Conservation (phyloP, 2,797 vertebrate species). For the Sebastes umbrosus region DNA sequence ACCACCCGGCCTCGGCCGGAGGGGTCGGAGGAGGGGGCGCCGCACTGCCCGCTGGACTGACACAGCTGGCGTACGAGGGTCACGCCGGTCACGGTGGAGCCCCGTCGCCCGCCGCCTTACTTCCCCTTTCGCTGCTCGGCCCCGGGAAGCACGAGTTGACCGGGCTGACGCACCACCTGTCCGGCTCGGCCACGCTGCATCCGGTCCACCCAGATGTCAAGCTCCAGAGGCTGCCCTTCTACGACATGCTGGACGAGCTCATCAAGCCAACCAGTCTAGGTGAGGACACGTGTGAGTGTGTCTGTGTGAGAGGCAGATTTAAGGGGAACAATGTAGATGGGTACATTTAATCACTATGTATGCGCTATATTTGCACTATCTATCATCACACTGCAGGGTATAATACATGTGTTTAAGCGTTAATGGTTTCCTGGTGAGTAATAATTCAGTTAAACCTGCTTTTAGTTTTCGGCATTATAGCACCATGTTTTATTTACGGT, state of each 20-base stretch:
- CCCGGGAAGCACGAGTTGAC: slow-evolving; percentile 95
- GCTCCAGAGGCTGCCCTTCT: slow-evolving; percentile 96
- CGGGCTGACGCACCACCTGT: slow-evolving; percentile 88
- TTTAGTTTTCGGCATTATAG: neutral
- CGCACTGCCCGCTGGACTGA: slow-evolving; percentile 88
- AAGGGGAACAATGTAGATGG: neutral
- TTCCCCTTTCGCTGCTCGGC: slow-evolving; percentile 94
- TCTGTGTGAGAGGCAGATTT: neutral
- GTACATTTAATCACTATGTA: neutral
- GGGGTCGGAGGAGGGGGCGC: slow-evolving; percentile 68
- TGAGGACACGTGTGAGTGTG: slow-evolving; percentile 64
- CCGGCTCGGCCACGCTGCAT: slow-evolving; percentile 89
- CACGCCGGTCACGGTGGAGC: slow-evolving; percentile 81
- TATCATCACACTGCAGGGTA: neutral
- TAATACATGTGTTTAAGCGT: neutral
- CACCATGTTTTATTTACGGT: neutral
- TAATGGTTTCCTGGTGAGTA: neutral
- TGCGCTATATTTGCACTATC: neutral
- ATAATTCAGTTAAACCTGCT: neutral
- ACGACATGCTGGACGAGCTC: slow-evolving; percentile 96
- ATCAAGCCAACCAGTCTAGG: slow-evolving; percentile 98
- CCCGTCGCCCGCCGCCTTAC: slow-evolving; percentile 86
- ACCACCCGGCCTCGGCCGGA: slow-evolving; percentile 82
- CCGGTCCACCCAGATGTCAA: slow-evolving; percentile 98
- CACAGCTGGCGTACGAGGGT: slow-evolving; percentile 90